Percentiles rank a stretch among this genome's conserved stretches.
Evolutionary conservation across 2,797 vertebrate species (phyloP).

Genomic region (Sciurus carolinensis): DNA sequence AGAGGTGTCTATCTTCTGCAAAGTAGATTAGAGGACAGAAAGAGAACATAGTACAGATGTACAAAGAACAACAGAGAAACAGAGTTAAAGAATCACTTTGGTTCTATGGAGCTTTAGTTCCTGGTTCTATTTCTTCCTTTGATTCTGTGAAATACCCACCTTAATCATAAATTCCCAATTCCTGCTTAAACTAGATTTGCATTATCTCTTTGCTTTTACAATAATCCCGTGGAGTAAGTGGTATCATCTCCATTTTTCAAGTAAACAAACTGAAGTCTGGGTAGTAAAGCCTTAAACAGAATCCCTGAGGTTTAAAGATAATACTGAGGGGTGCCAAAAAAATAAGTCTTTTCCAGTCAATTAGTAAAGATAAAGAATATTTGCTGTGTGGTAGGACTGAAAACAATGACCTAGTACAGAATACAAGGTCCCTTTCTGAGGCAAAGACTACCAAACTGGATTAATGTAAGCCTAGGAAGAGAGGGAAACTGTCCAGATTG

Average conservation of each 20-base stretch:
- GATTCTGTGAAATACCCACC: background rate
- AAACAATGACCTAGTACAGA: background rate
- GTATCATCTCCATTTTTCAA: background rate
- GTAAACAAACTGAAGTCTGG: background rate
- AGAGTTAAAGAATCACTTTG: background rate
- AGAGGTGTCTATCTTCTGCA: background rate
- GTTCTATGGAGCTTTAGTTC: conserved; percentile 2
- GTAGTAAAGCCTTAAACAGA: conserved; percentile 46
- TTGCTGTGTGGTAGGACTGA: background rate
- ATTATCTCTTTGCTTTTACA: conserved; percentile 4
- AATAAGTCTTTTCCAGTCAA: background rate
- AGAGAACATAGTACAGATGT: background rate
- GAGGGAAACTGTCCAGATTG: background rate
- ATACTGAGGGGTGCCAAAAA: background rate
- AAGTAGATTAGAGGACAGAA: background rate
- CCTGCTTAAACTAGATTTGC: background rate
- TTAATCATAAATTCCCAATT: conserved; percentile 1
- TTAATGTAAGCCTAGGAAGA: background rate
- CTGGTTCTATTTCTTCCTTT: conserved; percentile 9
- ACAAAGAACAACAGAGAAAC: background rate
- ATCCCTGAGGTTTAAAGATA: background rate
- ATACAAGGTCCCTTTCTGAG: background rate
- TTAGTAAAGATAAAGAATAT: background rate
- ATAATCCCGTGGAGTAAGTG: background rate
- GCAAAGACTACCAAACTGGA: background rate